These are phyloP conservation scores for Spatulosminthurus flaviceps DNA, from an alignment of 2,888 invertebrate species.

Conservation along the genomic window DNA sequence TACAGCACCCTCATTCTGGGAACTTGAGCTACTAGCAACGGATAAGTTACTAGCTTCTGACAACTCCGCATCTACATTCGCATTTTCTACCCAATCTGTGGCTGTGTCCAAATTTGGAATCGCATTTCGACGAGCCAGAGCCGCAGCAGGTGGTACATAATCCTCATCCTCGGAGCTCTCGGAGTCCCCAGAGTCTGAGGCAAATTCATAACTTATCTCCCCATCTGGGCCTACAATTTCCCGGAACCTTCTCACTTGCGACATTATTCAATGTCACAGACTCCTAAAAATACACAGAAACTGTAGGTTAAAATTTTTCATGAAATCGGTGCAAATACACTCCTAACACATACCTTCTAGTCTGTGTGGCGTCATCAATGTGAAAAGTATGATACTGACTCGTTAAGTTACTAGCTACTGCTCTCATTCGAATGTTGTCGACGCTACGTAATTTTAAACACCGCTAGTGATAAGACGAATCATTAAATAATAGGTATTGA, in stretches of 20 bases:
- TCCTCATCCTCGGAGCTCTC: constrained; percentile 30
- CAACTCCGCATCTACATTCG: not conserved
- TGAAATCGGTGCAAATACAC: too few relatives aligned
- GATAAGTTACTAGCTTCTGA: not conserved
- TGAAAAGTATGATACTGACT: too few relatives aligned
- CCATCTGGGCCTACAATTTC: constrained; percentile 52
- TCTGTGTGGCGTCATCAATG: too few relatives aligned
- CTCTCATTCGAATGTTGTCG: too few relatives aligned
- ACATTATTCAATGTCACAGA: not conserved
- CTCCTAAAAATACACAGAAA: too few relatives aligned
- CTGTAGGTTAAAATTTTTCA: too few relatives aligned
- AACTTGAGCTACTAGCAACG: not conserved
- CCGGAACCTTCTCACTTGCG: constrained; percentile 49
- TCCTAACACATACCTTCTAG: too few relatives aligned
- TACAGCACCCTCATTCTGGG: not conserved
- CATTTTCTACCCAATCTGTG: constrained; percentile 27
- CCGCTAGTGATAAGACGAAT: too few relatives aligned
- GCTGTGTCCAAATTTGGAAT: constrained; percentile 41
- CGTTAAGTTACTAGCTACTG: too few relatives aligned
- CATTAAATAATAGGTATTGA: too few relatives aligned
- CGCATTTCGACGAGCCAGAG: constrained; percentile 43
- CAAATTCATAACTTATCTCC: constrained; percentile 53
- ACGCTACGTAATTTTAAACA: too few relatives aligned
- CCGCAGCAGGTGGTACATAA: constrained; percentile 25
- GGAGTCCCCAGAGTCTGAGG: constrained; percentile 34